phyloP scores from a whole-genome alignment of 2,797 vertebrate genomes.

The Tokudaia muenninki region DNA sequence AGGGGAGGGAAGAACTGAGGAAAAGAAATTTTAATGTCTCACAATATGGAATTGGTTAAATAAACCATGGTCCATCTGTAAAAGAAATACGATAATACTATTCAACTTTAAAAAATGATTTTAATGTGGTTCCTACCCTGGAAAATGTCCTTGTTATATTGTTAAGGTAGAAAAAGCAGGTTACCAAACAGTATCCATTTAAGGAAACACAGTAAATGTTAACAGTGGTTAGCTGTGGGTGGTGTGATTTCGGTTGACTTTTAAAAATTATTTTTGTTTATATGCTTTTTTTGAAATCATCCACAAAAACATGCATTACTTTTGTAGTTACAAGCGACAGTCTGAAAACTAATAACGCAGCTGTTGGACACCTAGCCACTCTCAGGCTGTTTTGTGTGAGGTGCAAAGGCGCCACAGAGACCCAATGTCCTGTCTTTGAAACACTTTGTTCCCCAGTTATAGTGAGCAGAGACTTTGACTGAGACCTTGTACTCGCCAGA shows the following conservation, averaged over 20 bases:
- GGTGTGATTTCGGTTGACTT: slow-evolving; percentile 81
- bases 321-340: slow-evolving; percentile 67
- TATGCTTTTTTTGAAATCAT: slow-evolving; percentile 62
- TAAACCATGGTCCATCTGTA: slow-evolving; percentile 64
- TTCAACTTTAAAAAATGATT: slow-evolving; percentile 61
- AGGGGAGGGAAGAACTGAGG: neutral
- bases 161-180: slow-evolving; percentile 72
- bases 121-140: slow-evolving; percentile 36
- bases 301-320: slow-evolving; percentile 62
- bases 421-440: neutral
- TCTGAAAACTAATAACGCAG: neutral
- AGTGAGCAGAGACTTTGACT: neutral
- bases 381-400: neutral
- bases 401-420: neutral
- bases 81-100: slow-evolving; percentile 61
- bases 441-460: neutral
- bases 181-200: slow-evolving; percentile 77
- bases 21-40: neutral
- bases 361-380: neutral
- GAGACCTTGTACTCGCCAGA: neutral
- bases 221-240: slow-evolving; percentile 75
- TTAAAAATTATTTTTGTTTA: slow-evolving; percentile 80
- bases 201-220: slow-evolving; percentile 75
- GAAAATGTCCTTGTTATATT: slow-evolving; percentile 70
- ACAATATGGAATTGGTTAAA: slow-evolving; percentile 64